phyloP scores from a whole-genome alignment of 37 sponge, comb jelly and placozoan species.

The Haliclona indistincta region DNA sequence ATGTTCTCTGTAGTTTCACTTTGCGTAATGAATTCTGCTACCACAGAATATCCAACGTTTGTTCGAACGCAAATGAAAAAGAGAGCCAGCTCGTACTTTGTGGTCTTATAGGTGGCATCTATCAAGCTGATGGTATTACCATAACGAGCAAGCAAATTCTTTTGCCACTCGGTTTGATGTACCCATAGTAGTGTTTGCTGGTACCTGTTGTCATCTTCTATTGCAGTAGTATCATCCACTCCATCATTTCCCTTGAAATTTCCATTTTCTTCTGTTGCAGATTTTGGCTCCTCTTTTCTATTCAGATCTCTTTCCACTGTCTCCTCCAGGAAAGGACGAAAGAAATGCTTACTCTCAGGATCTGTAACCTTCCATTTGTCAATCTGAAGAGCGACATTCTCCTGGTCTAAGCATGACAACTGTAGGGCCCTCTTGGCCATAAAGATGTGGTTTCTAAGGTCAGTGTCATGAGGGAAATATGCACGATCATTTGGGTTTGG shows the following conservation, averaged over 20 bases:
- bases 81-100: slow-evolving; percentile 36
- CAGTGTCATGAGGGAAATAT: slow-evolving; percentile 19
- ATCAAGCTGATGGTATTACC: slow-evolving; percentile 34
- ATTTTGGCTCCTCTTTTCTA: too few relatives aligned
- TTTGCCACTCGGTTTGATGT: slow-evolving; percentile 51
- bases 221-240: background rate
- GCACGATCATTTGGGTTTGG: too few relatives aligned
- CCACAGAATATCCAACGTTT: slow-evolving; percentile 34
- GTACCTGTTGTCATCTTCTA: background rate
- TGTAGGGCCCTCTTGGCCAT: too few relatives aligned
- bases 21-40: slow-evolving; percentile 30
- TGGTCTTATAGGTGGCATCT: slow-evolving; percentile 52
- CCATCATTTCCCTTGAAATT: background rate
- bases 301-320: too few relatives aligned
- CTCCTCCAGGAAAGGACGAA: slow-evolving; percentile 10
- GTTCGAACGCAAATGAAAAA: slow-evolving; percentile 61
- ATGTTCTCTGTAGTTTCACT: slow-evolving; percentile 11
- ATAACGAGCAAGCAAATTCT: slow-evolving; percentile 35
- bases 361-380: slow-evolving; percentile 15
- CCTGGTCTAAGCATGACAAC: too few relatives aligned
- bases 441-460: slow-evolving; percentile 26
- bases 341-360: slow-evolving; percentile 3
- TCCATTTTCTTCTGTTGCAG: too few relatives aligned
- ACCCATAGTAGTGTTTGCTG: slow-evolving; percentile 26
- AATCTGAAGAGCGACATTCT: slow-evolving; percentile 24